Conservation (phyloP, 2,113 vertebrate genomes). For the Genyomyrus donnyi region DNA sequence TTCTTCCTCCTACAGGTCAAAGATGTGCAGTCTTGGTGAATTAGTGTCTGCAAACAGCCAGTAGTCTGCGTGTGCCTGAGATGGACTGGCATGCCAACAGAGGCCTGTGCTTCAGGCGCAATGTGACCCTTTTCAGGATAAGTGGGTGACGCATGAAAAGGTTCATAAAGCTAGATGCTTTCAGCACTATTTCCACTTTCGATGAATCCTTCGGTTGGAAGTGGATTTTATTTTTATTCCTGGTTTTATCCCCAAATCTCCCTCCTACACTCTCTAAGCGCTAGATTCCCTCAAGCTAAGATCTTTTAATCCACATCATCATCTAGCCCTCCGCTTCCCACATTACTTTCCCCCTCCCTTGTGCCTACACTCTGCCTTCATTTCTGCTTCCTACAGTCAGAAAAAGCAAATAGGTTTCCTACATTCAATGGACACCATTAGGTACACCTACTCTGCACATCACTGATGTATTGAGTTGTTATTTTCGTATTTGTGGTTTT, state of each 20-base stretch:
- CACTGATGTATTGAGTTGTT: background rate
- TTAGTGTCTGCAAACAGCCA: background rate
- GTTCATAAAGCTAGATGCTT: background rate
- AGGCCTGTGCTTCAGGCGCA: background rate
- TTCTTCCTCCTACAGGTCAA: background rate
- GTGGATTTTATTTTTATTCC: background rate
- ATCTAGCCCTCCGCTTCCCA: background rate
- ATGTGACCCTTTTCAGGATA: background rate
- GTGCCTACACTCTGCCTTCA: background rate
- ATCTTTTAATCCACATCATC: conserved; percentile 2
- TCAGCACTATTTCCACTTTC: background rate
- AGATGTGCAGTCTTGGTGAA: background rate
- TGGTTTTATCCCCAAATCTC: background rate
- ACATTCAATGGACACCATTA: background rate
- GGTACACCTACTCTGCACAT: background rate
- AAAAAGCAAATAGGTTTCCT: background rate
- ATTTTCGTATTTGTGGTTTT: background rate
- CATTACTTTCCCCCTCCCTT: background rate
- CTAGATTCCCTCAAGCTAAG: background rate
- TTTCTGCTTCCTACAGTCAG: background rate
- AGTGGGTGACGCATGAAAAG: background rate
- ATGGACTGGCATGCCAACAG: background rate
- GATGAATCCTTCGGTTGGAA: background rate
- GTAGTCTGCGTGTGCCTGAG: background rate
- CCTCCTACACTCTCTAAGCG: background rate